Conservation (phyloP, 2,797 vertebrate genomes). For the Lepidocolaptes lacrymiger region DNA sequence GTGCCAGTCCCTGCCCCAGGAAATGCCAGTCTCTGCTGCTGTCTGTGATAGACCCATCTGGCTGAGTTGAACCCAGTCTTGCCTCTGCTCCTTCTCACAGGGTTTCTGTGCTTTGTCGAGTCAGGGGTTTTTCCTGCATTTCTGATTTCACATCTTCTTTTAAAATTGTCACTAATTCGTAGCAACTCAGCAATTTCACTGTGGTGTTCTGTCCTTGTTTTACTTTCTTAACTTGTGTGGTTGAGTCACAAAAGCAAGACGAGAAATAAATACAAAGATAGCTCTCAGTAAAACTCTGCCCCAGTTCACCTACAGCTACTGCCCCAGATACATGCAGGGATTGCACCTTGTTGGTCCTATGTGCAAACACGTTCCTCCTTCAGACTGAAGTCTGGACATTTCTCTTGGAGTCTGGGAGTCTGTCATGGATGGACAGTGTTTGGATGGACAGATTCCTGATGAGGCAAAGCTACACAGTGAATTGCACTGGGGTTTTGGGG, state of each 20-base stretch:
- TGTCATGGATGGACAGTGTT: rapidly evolving
- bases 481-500: not conserved
- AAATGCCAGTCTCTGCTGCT: not conserved
- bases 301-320: not conserved
- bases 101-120: not conserved
- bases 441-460: not conserved
- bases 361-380: not conserved
- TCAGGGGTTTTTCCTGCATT: not conserved
- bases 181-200: not conserved
- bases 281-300: not conserved
- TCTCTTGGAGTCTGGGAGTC: not conserved
- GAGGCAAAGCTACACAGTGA: not conserved
- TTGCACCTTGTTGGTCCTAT: not conserved
- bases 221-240: not conserved
- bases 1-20: not conserved
- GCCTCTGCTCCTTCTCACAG: not conserved
- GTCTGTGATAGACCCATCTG: rapidly evolving
- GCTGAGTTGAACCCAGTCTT: not conserved
- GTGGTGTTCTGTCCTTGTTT: not conserved
- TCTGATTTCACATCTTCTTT: not conserved
- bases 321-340: not conserved
- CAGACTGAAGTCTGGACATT: not conserved
- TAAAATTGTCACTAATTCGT: not conserved
- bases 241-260: not conserved
- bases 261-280: not conserved